phyloP scores from a whole-genome alignment of 2,113 vertebrate genomes.

The Phocoena sinus region DNA sequence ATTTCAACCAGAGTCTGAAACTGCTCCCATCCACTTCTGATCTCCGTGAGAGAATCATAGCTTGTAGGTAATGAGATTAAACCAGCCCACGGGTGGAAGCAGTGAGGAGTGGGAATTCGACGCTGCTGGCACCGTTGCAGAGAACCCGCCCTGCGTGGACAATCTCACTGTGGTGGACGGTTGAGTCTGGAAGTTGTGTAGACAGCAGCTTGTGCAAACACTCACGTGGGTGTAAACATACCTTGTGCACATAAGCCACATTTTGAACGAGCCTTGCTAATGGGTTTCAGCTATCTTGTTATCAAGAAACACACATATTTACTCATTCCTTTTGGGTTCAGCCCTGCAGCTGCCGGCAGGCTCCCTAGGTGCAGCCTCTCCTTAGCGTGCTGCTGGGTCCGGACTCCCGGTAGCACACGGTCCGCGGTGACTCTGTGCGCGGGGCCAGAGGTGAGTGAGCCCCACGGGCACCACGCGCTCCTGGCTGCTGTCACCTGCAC shows the following conservation, averaged over 20 bases:
- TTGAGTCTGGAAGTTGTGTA: rapidly evolving
- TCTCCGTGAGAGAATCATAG: rapidly evolving
- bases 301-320: too few relatives aligned
- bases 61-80: rapidly evolving
- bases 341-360: rapidly evolving
- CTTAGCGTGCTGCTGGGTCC: rapidly evolving
- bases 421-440: rapidly evolving
- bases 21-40: too few relatives aligned
- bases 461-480: rapidly evolving
- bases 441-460: rapidly evolving
- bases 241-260: rapidly evolving
- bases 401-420: rapidly evolving
- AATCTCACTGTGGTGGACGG: rapidly evolving
- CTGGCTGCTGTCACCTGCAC: rapidly evolving
- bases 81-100: rapidly evolving
- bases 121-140: rapidly evolving
- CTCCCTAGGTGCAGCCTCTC: background rate
- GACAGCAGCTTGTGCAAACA: rapidly evolving
- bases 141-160: rapidly evolving
- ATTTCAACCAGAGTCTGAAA: too few relatives aligned
- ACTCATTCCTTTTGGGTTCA: background rate
- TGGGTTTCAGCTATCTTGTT: background rate
- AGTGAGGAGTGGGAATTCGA: background rate
- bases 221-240: rapidly evolving
- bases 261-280: background rate